A percentile compares a stretch with the other conserved stretches of the same genome.
phyloP scores from a whole-genome alignment of 2,888 invertebrate species.

The Ptychoptera albimana region DNA sequence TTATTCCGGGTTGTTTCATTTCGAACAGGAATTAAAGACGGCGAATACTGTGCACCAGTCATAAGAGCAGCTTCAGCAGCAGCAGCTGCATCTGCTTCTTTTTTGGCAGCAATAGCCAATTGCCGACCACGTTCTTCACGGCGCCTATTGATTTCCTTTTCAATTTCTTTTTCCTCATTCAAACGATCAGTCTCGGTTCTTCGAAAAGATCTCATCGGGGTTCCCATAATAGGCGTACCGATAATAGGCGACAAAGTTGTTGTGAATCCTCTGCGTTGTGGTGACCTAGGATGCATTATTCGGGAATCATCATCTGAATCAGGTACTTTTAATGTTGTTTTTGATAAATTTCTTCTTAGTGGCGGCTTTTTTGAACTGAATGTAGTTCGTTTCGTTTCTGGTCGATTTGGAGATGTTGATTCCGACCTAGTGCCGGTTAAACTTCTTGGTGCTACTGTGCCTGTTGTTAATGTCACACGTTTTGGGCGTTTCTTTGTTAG shows the following conservation, averaged over 20 bases:
- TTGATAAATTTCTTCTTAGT: neutral
- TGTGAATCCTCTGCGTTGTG: slow-evolving; percentile 25
- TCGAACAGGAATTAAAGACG: slow-evolving; percentile 25
- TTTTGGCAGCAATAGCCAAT: neutral
- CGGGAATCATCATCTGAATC: neutral
- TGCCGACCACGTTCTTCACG: neutral
- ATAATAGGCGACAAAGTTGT: slow-evolving; percentile 28
- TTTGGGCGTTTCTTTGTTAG: neutral
- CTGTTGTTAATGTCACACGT: neutral
- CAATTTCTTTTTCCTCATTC: slow-evolving; percentile 3
- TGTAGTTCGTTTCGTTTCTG: neutral
- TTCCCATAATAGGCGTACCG: slow-evolving; percentile 29
- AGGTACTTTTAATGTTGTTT: neutral
- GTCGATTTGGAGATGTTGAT: neutral
- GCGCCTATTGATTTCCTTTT: neutral
- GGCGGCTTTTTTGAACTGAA: neutral
- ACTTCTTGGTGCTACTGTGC: no score
- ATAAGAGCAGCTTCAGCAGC: slow-evolving; percentile 4
- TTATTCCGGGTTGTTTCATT: slow-evolving; percentile 10
- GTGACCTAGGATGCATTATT: slow-evolving; percentile 8
- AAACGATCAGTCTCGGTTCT: slow-evolving; percentile 13
- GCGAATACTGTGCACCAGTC: slow-evolving; percentile 15
- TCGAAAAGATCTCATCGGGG: slow-evolving; percentile 11
- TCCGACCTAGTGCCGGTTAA: no score
- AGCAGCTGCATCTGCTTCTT: neutral